Evolutionary conservation across 2,113 vertebrate genomes (phyloP), one percentile per base, ranked within the genome.

Genomic region (Chaetodon auriga): DNA sequence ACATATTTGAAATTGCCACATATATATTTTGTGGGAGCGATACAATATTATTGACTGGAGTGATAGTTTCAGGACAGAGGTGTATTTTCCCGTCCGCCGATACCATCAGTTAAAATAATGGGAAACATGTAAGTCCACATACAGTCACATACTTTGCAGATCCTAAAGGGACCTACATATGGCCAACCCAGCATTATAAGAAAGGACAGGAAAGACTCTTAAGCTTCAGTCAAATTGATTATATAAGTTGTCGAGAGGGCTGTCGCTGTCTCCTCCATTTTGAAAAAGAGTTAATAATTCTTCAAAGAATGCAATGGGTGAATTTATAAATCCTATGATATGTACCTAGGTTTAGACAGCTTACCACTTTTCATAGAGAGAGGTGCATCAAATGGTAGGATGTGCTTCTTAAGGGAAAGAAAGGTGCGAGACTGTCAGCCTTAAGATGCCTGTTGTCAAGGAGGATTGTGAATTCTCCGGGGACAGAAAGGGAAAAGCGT

Each of bases 401-500:
- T 80, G 65, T 68, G 54, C 75, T 82, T 73, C 75, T 78, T 61
- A 68, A 82, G 35, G 62, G 21, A 74, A 78, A 74, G 23, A 71
- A 68, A 89, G 81, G 48, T 41, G 23, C 9, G 0, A 70, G 54
- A 72, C 69, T 81, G 62, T 79, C 74, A 84, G 72, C 48, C 55
- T 60, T 36, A 21, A 68, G 74, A 83, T 36, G 43, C 35, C 9
- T 75, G 71, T 78, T 90, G 86, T 87, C 85, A 89, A 55, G 41
- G 18, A 82, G 53, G 63, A 86, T 89, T 86, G 81, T 51, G 30
- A 85, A 86, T 71, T 82, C 45, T 75, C 71, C 6, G 66, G 72
- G 60, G 72, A 82, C 63, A 75, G 43, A 78, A 65, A 81, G 25
- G 63, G 46, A 70, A 75, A 75, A 65, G 15, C 14, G 2, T 38